These are phyloP conservation scores for Mycetomoellerius zeteki DNA, from an alignment of 1,140 invertebrate species.

Conservation along the genomic window DNA sequence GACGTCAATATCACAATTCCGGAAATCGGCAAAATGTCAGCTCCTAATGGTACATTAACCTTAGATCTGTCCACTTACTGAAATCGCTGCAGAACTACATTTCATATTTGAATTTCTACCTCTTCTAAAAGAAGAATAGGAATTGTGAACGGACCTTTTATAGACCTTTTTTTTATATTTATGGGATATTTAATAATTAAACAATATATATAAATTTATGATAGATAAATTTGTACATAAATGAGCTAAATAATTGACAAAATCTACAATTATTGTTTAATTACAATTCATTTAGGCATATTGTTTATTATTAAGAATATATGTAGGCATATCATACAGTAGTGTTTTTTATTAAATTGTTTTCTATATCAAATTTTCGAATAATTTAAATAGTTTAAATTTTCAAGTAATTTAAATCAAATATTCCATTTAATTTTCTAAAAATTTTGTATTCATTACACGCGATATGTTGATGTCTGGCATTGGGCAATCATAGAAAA, in stretches of 20 bases:
- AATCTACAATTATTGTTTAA: not conserved
- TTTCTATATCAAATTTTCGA: constrained; percentile 23
- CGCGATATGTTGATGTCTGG: constrained; percentile 75
- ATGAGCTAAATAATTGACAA: not conserved
- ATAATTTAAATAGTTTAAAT: not conserved
- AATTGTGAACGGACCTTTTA: not conserved
- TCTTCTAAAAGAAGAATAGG: constrained; percentile 12
- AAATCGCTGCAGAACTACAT: not conserved
- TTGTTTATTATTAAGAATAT: not conserved
- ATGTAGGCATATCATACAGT: not conserved
- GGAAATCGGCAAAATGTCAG: constrained; percentile 52
- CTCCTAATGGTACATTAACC: constrained; percentile 59
- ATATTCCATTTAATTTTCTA: constrained; percentile 74
- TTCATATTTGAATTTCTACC: not conserved
- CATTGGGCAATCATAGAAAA: constrained; percentile 75
- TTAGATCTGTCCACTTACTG: constrained; percentile 37
- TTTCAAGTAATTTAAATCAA: not conserved
- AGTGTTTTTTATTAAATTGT: constrained; percentile 42
- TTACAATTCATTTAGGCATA: not conserved
- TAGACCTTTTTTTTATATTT: no score
- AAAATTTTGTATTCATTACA: constrained; percentile 75
- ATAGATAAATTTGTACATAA: not conserved
- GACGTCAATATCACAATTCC: constrained; percentile 43
- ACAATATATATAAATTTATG: not conserved
- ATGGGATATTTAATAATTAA: not conserved